Conservation (phyloP, 2,888 invertebrate genomes). For the Apamea monoglypha region DNA sequence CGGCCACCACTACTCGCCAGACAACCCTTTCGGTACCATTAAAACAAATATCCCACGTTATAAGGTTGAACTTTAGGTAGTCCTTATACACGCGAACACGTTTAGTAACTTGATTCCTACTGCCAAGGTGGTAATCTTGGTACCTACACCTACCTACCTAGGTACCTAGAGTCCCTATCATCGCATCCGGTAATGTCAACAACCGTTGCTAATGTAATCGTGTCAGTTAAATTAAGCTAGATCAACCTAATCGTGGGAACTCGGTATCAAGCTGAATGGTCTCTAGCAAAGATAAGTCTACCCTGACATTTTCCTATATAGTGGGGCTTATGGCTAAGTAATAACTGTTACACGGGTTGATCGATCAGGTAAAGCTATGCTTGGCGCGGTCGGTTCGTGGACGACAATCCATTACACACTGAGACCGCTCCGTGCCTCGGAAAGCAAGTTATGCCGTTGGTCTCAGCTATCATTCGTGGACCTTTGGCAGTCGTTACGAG, state of each 20-base stretch:
- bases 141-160: neutral
- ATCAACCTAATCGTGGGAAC: conserved; percentile 38
- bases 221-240: conserved; percentile 36
- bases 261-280: neutral
- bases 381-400: no score
- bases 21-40: no score
- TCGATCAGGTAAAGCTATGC: no score
- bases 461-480: no score
- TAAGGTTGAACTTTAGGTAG: no score
- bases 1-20: no score
- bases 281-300: neutral
- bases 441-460: no score
- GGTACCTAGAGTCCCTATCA: neutral
- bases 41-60: neutral
- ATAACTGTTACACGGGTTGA: no score
- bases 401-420: no score
- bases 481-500: no score
- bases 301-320: neutral
- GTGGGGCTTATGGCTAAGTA: no score
- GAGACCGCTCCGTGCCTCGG: no score
- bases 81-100: neutral
- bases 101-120: conserved; percentile 30
- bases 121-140: neutral
- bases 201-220: conserved; percentile 37
- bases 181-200: conserved; percentile 52